Percentiles rank a stretch among this genome's conserved stretches.
Conservation (phyloP, 2,113 vertebrate species). For the Halichoerus grypus region DNA sequence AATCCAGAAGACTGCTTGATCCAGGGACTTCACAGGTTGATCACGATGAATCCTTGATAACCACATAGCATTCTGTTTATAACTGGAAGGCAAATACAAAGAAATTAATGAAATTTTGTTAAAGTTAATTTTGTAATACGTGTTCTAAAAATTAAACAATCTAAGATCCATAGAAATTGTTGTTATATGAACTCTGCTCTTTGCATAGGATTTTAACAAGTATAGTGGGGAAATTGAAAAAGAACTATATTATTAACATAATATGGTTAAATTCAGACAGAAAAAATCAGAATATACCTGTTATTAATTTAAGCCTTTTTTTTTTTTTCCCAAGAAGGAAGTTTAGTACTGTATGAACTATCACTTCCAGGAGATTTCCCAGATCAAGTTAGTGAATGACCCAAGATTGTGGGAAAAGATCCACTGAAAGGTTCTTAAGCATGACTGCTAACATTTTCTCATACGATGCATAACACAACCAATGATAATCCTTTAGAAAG, state of each 20-base stretch:
- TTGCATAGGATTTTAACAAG: background rate
- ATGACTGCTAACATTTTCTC: background rate
- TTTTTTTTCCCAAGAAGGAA: background rate
- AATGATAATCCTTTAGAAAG: background rate
- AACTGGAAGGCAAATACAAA: conserved; percentile 81
- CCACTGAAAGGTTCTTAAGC: background rate
- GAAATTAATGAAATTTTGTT: background rate
- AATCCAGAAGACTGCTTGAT: conserved; percentile 93
- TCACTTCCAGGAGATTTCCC: background rate
- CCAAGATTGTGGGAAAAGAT: background rate
- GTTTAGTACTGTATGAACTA: background rate
- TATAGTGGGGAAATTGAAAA: background rate
- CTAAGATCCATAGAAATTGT: background rate
- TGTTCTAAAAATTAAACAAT: background rate
- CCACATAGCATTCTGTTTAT: conserved; percentile 89
- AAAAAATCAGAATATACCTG: background rate
- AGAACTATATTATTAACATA: background rate
- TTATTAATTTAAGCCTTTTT: background rate
- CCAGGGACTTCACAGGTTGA: conserved; percentile 88
- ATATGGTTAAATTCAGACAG: background rate
- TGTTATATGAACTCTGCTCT: background rate
- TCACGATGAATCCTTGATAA: conserved; percentile 92
- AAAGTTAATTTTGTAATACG: background rate
- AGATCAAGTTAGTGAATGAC: background rate
- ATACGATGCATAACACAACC: background rate